Evolutionary conservation across 2,888 invertebrate species (phyloP), one percentile per base, ranked within the genome.

Genomic region (Watsonalla cultraria): DNA sequence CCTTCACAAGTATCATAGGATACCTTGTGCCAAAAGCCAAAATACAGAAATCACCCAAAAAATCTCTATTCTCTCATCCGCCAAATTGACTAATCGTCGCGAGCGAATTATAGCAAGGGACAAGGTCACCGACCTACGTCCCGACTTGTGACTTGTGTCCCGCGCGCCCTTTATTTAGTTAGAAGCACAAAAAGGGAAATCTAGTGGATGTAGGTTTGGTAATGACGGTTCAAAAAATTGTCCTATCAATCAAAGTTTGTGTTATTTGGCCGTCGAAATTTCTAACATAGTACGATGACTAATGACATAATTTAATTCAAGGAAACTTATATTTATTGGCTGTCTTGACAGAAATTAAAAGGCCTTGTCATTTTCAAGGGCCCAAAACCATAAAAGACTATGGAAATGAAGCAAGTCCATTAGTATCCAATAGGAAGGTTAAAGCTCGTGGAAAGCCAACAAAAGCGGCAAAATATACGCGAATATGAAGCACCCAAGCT

Each of bases 121-220:
- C 80, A 82, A 85, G 86, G 84, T 81, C 84, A 62, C 61, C 70
- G 80, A 84, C 84, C 85, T 72, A 68, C 9, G 70, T 65, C 60
- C 59, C 64, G 65, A 60, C 62, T 51, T 54, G 55, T 58, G 61
- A 57, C 57, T 47, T 49, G 55, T 60, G 60, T 57, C 53, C 52
- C 62, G 7, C 8, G 37, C 0, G 37, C 7, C 8, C 37, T 37
- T 8, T 24, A 4, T 1, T 24, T 24, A 24, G 7, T 37, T 37
- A 37, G 37, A 37, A 7, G 5, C 37, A 37, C 8, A 37, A 37
- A 37, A 37, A 37, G 4, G 24, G 24, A 24, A 1, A 24, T 24
- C 24, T 2, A 24, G 24, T 24, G 24, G 24, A 24, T 24, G 2
- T 24, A 24, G 4, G 24, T 4, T 4, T 24, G 24, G 24, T 24